phyloP scores from a whole-genome alignment of 1,140 invertebrate species.

The Cotesia glomerata region DNA sequence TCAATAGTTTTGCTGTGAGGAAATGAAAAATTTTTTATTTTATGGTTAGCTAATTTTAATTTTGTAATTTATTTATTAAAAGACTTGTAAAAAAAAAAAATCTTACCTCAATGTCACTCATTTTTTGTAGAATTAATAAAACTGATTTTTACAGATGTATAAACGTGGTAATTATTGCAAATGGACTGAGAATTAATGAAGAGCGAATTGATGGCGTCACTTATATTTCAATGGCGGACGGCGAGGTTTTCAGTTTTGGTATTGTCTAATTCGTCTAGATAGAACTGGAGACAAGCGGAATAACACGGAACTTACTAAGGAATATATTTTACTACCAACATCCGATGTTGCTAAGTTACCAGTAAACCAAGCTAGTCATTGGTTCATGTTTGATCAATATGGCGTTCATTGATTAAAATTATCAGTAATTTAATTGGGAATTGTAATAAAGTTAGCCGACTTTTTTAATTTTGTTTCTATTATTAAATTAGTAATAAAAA shows the following conservation, averaged over 20 bases:
- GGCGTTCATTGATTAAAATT: too few species aligned
- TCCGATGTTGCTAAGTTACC: too few species aligned
- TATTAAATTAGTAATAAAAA: too few species aligned
- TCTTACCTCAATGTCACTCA: constrained; percentile 16
- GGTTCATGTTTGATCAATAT: too few species aligned
- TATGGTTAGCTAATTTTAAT: background rate
- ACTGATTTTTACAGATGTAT: background rate
- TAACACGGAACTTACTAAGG: background rate
- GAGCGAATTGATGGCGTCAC: constrained; percentile 15
- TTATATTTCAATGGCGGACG: constrained; percentile 22
- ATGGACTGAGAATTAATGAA: background rate
- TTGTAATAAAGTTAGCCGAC: too few species aligned
- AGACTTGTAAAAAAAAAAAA: too few species aligned
- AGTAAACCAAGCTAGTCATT: too few species aligned
- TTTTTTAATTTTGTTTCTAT: too few species aligned
- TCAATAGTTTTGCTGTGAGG: background rate
- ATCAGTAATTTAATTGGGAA: too few species aligned
- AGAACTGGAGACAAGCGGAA: constrained; percentile 8
- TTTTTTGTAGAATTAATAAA: background rate
- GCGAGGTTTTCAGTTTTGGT: background rate
- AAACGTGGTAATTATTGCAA: background rate
- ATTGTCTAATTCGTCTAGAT: background rate
- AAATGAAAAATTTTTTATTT: background rate
- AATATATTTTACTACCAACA: background rate
- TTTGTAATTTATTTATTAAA: background rate